Conservation (phyloP, 2,113 vertebrate species). For the Psilopsiagon aymara region DNA sequence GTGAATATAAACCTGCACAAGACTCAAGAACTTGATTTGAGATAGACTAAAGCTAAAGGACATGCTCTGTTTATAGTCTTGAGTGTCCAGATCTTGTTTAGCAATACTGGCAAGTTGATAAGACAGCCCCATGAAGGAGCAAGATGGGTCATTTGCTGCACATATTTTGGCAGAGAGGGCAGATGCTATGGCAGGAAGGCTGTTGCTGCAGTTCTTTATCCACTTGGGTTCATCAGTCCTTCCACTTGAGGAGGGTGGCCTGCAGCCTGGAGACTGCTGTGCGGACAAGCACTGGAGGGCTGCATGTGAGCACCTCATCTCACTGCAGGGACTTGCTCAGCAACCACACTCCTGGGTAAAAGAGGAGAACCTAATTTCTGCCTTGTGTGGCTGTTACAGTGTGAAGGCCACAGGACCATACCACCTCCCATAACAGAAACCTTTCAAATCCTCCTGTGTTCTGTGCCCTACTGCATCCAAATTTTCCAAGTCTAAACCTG, state of each 20-base stretch:
- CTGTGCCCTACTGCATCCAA: rapidly evolving
- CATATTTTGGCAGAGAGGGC: neutral
- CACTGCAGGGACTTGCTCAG: neutral
- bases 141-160: neutral
- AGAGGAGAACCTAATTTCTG: neutral
- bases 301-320: rapidly evolving
- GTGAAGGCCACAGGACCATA: neutral
- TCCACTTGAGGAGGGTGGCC: neutral
- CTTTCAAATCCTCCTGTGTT: neutral
- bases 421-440: rapidly evolving
- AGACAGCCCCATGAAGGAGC: neutral
- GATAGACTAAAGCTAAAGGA: neutral
- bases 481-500: neutral
- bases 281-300: rapidly evolving
- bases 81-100: neutral
- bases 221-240: neutral
- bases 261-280: neutral
- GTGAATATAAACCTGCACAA: neutral
- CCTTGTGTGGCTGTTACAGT: rapidly evolving
- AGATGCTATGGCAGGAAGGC: neutral
- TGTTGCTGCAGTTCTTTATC: neutral
- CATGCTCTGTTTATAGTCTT: neutral
- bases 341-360: neutral
- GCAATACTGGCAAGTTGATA: neutral
- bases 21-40: neutral